phyloP scores from a whole-genome alignment of 1,140 invertebrate species.

The Heliothis virescens region DNA sequence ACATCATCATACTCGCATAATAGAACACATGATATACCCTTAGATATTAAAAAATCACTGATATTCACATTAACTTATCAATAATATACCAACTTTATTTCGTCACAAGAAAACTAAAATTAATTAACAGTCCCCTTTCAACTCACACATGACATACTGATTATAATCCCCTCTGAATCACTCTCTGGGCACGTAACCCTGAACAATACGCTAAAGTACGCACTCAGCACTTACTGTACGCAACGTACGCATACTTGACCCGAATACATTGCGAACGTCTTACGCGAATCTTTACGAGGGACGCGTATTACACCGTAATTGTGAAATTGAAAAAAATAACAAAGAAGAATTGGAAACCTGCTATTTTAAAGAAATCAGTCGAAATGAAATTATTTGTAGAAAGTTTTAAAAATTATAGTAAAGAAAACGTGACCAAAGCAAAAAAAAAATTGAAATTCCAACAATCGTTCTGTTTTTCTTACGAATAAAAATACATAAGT shows the following conservation, averaged over 20 bases:
- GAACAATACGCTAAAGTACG: constrained; percentile 24
- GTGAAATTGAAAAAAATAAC: neutral
- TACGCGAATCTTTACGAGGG: constrained; percentile 15
- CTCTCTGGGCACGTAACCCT: constrained; percentile 3
- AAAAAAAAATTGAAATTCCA: no score
- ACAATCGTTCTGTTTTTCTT: no score
- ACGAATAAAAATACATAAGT: no score
- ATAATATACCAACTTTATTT: neutral
- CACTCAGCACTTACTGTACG: constrained; percentile 15
- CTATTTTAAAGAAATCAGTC: no score
- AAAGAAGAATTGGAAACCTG: neutral
- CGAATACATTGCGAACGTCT: constrained; percentile 31
- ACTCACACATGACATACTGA: neutral
- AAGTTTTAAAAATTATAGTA: no score
- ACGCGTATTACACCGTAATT: neutral
- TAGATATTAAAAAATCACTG: no score
- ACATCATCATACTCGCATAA: no score
- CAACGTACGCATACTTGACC: constrained; percentile 26
- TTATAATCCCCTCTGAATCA: constrained; percentile 5
- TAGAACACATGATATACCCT: no score
- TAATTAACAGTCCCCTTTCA: constrained; percentile 24
- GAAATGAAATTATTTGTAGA: no score
- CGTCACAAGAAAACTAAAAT: neutral
- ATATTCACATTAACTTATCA: no score
- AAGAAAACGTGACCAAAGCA: no score